Evolutionary conservation across 2,797 vertebrate genomes (phyloP).

Genomic region (Saxicola maurus): DNA sequence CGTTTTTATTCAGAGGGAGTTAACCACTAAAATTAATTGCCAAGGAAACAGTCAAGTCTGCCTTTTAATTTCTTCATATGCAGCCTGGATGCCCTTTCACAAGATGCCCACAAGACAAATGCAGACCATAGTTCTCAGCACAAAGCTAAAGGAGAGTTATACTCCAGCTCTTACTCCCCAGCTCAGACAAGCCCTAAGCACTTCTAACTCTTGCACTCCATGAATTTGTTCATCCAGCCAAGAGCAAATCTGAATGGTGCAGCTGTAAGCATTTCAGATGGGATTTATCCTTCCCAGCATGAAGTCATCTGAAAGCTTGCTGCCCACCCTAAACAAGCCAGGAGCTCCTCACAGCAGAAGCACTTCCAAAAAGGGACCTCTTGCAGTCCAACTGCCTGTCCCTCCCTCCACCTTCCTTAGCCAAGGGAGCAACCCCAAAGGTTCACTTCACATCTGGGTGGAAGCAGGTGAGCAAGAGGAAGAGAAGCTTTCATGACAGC

Average conservation of each 20-base stretch:
- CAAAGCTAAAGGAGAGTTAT: not conserved
- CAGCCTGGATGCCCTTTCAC: not conserved
- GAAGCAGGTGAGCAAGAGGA: not conserved
- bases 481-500: not conserved
- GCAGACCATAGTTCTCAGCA: not conserved
- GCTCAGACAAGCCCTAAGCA: too few relatives aligned
- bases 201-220: too few relatives aligned
- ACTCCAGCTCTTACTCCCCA: not conserved
- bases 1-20: not conserved
- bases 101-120: not conserved
- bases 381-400: not conserved
- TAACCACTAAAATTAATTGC: not conserved
- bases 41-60: not conserved
- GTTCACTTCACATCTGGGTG: accelerated
- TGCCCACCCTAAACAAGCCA: not conserved
- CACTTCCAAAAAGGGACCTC: not conserved
- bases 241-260: not conserved
- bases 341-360: not conserved
- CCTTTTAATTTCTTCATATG: not conserved
- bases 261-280: not conserved
- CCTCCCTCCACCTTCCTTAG: not conserved
- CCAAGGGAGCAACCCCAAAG: not conserved
- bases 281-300: not conserved
- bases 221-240: not conserved
- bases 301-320: not conserved